Evolutionary conservation across 2,113 vertebrate species (phyloP).

Genomic region (Nycticorax nycticorax): DNA sequence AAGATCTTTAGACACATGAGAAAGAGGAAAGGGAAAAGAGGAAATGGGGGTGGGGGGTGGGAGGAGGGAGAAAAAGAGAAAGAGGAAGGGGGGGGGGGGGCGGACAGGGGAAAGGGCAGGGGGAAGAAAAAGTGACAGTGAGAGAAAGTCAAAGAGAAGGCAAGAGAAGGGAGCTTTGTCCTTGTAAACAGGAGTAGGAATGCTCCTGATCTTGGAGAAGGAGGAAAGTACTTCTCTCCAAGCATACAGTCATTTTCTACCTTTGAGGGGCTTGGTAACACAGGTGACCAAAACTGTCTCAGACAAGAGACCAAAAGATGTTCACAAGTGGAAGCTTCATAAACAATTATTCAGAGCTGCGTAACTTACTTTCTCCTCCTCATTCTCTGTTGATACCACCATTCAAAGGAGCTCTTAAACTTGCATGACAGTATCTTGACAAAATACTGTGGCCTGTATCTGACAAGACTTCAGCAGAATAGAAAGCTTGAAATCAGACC

Average conservation of each 20-base stretch:
- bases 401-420: neutral
- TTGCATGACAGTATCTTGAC: neutral
- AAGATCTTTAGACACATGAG: neutral
- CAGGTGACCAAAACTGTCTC: neutral
- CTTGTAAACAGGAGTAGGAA: neutral
- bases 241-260: neutral
- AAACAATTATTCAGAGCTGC: neutral
- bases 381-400: neutral
- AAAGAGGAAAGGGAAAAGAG: too few relatives aligned
- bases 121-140: neutral
- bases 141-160: neutral
- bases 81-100: neutral
- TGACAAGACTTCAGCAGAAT: neutral
- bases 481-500: neutral
- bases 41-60: too few relatives aligned
- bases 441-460: neutral
- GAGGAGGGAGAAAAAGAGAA: too few relatives aligned
- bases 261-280: neutral
- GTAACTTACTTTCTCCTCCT: neutral
- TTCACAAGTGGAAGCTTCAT: neutral
- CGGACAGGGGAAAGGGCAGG: too few relatives aligned
- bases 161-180: neutral
- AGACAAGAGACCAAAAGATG: neutral
- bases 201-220: neutral
- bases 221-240: neutral